phyloP scores from a whole-genome alignment of 2,888 invertebrate species.

The Melinaea marsaeus region DNA sequence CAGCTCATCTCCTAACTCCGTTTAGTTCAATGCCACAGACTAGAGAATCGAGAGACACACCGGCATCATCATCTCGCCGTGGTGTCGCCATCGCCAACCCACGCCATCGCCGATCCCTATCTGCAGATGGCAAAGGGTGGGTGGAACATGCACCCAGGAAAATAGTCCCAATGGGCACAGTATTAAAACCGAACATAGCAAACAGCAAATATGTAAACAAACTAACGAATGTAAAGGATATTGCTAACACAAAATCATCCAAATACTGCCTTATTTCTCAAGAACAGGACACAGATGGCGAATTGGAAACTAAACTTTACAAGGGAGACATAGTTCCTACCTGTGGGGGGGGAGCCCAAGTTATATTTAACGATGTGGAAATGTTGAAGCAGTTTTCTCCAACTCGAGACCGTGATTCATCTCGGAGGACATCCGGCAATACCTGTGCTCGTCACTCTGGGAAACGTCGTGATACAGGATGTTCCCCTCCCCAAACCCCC shows the following conservation, averaged over 20 bases:
- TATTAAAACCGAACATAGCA: constrained; percentile 90
- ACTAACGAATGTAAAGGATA: constrained; percentile 86
- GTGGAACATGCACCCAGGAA: constrained; percentile 91
- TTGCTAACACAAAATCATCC: constrained; percentile 82
- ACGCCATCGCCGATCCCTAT: constrained; percentile 88
- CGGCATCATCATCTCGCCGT: constrained; percentile 65
- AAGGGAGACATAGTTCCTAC: constrained; percentile 97
- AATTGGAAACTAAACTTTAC: constrained; percentile 93
- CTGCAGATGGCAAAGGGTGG: constrained; percentile 88
- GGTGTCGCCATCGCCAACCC: constrained; percentile 84
- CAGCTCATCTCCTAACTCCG: constrained; percentile 66
- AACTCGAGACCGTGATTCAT: constrained; percentile 56
- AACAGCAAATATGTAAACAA: constrained; percentile 91
- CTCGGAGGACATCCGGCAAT: constrained; percentile 46
- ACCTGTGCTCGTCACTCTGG: constrained; percentile 66
- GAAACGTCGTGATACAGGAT: constrained; percentile 60
- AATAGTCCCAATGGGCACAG: constrained; percentile 90
- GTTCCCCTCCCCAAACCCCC: constrained; percentile 66
- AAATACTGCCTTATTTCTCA: constrained; percentile 97
- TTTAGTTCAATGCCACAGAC: constrained; percentile 56
- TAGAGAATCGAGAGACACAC: constrained; percentile 57
- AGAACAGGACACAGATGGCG: constrained; percentile 93
- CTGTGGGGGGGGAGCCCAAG: constrained; percentile 95
- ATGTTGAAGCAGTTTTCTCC: constrained; percentile 90
- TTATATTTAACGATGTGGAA: constrained; percentile 97